phyloP scores from a whole-genome alignment of 2,113 vertebrate species.

The Hypanus sabinus region DNA sequence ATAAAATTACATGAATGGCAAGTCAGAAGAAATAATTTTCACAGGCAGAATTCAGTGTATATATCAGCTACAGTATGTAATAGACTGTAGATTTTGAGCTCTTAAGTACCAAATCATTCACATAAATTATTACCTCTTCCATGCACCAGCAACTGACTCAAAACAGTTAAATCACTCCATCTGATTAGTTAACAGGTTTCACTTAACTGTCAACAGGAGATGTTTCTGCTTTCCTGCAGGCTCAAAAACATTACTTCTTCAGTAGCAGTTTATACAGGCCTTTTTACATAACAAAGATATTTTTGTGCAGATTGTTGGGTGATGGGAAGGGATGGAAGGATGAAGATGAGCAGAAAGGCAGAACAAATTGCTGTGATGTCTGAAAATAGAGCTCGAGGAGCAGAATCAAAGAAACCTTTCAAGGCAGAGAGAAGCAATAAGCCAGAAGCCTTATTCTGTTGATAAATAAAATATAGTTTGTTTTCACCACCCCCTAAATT shows the following conservation, averaged over 20 bases:
- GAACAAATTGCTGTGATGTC: background rate
- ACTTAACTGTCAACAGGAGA: background rate
- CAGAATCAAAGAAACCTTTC: background rate
- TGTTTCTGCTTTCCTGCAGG: background rate
- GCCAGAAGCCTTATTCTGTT: background rate
- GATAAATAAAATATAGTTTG: background rate
- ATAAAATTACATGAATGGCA: background rate
- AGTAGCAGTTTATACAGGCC: background rate
- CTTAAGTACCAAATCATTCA: background rate
- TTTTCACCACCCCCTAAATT: background rate
- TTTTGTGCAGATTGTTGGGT: background rate
- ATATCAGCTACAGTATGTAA: background rate
- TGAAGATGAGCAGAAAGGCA: no score
- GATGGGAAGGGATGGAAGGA: background rate
- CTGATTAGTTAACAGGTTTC: background rate
- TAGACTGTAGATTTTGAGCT: background rate
- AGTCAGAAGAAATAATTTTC: background rate
- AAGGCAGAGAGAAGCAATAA: background rate
- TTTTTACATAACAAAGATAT: background rate
- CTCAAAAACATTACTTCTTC: constrained; percentile 1
- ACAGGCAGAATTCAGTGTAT: background rate
- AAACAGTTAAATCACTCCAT: background rate
- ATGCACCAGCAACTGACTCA: background rate
- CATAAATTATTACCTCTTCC: background rate
- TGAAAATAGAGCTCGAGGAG: background rate